These are phyloP conservation scores for Beroe ovata DNA, from an alignment of 37 sponge, comb jelly and placozoan genomes.

Conservation along the genomic window DNA sequence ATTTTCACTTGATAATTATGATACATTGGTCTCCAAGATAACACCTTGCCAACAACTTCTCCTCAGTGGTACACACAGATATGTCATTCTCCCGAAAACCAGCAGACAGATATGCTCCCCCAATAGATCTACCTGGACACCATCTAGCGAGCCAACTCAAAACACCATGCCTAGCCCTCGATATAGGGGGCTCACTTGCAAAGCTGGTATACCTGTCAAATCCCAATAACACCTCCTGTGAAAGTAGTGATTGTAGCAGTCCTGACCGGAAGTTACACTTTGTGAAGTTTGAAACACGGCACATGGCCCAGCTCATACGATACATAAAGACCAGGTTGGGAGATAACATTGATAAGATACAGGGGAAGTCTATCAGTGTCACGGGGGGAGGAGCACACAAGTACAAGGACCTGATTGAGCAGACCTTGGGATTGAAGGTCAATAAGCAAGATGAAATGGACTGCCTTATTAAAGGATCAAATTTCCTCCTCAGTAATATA, in stretches of 20 bases:
- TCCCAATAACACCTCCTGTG: too few species aligned
- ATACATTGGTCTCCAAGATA: too few species aligned
- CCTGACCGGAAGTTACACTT: neutral
- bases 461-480: constrained; percentile 84
- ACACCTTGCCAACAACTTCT: too few species aligned
- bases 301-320: constrained; percentile 1
- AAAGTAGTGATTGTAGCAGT: neutral
- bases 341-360: neutral
- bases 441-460: constrained; percentile 89
- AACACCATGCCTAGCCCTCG: constrained; percentile 31
- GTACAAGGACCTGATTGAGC: constrained; percentile 18
- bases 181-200: constrained; percentile 54
- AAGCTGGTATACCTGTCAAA: constrained; percentile 40
- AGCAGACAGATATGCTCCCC: constrained; percentile 47
- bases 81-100: neutral
- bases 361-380: constrained; percentile 31
- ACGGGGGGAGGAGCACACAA: constrained; percentile 56
- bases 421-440: constrained; percentile 73
- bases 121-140: constrained; percentile 14
- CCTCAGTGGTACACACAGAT: too few species aligned
- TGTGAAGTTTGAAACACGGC: constrained; percentile 56
- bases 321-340: constrained; percentile 61
- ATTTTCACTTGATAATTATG: too few species aligned
- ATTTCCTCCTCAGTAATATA: constrained; percentile 76
- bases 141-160: constrained; percentile 11